Evolutionary conservation across 2,113 vertebrate genomes (phyloP), one percentile per base, ranked within the genome.

Genomic region (Cyanistes caeruleus): DNA sequence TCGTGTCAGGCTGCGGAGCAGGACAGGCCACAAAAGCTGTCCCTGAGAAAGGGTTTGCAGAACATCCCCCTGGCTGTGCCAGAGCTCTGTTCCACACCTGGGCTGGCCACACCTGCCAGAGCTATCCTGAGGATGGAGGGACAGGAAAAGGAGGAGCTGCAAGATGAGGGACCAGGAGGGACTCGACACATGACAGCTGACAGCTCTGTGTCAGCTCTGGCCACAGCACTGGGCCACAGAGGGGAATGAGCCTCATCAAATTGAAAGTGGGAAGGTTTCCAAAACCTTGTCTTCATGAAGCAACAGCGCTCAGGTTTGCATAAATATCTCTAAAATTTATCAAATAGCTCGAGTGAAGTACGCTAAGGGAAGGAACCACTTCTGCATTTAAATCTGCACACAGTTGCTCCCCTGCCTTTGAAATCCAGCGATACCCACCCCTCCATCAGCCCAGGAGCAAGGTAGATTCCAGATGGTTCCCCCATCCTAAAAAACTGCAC

Each of bases 381-480:
- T 18, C 80, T 91, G 93, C 89, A 91, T 95, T 91, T 62, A 23
- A 92, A 95, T 89, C 78, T 9, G 2, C 3, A 1, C 51, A 6
- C 80, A 15, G 89, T 72, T 33, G 84, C 89, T 93, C 33, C 64
- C 55, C 60, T 48, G 68, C 10, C 94, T 97, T 83, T 92, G 92
- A 75, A 96, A 92, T 11, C 41, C 89, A 48, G 89, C 2, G 1
- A 27, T 46, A 76, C 85, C 76, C 35, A 31, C 87, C 91, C 93
- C 78, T 80, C 58, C 84, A 55, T 39, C 96, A 89, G 89, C 85
- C 95, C n/a, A 35, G 77, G 72, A 89, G 92, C 95, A 74, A 92
- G 93, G 92, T 91, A 92, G 51, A 41, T 93, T 97, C 97, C 97
- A 97, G 96, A 97, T 97, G 97, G 97, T 77, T 96, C 93, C 86